phyloP scores from a whole-genome alignment of 2,113 vertebrate species.

The Sceloporus undulatus region DNA sequence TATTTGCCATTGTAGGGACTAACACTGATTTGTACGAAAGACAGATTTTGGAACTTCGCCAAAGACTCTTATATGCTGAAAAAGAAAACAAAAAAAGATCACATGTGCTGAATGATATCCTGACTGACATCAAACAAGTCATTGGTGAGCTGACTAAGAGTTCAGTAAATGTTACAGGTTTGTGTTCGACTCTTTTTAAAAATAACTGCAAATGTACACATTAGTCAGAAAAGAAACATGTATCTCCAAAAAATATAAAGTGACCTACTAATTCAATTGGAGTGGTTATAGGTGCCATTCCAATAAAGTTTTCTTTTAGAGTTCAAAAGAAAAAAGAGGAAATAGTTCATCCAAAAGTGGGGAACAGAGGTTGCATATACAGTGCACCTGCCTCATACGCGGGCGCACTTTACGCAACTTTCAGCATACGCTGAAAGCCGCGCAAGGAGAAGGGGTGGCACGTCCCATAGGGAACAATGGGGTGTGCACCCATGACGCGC shows the following conservation, averaged over 20 bases:
- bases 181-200: slow-evolving; percentile 40
- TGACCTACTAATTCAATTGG: background rate
- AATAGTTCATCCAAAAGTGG: background rate
- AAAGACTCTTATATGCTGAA: slow-evolving; percentile 75
- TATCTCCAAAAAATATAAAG: too few species aligned
- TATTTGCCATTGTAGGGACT: slow-evolving; percentile 70
- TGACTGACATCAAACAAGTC: slow-evolving; percentile 71
- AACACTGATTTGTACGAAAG: slow-evolving; percentile 59
- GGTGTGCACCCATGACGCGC: too few species aligned
- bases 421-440: too few species aligned
- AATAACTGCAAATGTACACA: background rate
- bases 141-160: slow-evolving; percentile 36
- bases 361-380: too few species aligned
- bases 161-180: slow-evolving; percentile 69
- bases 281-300: background rate
- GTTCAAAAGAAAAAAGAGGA: background rate
- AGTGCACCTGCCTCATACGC: too few species aligned
- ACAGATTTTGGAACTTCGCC: slow-evolving; percentile 75
- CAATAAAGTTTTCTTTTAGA: background rate
- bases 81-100: slow-evolving; percentile 73
- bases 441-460: too few species aligned
- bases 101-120: slow-evolving; percentile 65
- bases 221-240: background rate
- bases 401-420: too few species aligned
- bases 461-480: too few species aligned